phyloP scores from a whole-genome alignment of 2,797 vertebrate species.

The Sternarchorhynchus goeldii region DNA sequence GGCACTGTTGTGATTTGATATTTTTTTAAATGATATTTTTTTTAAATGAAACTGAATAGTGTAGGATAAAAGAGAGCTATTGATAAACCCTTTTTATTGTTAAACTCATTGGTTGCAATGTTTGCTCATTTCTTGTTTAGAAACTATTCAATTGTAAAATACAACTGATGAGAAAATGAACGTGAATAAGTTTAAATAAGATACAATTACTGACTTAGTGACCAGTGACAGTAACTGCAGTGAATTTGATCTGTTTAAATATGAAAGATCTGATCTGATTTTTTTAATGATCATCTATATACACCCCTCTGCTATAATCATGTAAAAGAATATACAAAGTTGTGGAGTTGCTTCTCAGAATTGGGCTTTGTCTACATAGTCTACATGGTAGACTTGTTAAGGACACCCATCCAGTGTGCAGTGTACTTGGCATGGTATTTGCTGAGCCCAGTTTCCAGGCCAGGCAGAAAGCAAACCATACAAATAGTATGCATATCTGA shows the following conservation, averaged over 20 bases:
- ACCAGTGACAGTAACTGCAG: no score
- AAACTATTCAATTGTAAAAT: background rate
- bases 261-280: background rate
- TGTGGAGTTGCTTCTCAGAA: background rate
- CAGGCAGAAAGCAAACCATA: constrained; percentile 45
- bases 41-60: no score
- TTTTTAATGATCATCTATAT: background rate
- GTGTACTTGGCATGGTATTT: constrained; percentile 27
- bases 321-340: no score
- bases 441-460: constrained; percentile 32
- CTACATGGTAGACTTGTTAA: background rate
- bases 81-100: no score
- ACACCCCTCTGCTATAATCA: background rate
- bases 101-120: no score
- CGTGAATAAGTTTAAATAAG: no score
- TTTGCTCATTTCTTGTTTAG: background rate
- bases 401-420: constrained; percentile 5
- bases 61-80: no score
- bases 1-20: no score
- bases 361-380: background rate
- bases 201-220: no score
- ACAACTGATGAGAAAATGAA: constrained; percentile 1
- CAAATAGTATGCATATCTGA: constrained; percentile 64
- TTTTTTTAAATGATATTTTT: no score
- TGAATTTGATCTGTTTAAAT: no score